Base-by-base conservation (phyloP, 2,797 vertebrate species). In the Silurus lanzhouensis region DNA sequence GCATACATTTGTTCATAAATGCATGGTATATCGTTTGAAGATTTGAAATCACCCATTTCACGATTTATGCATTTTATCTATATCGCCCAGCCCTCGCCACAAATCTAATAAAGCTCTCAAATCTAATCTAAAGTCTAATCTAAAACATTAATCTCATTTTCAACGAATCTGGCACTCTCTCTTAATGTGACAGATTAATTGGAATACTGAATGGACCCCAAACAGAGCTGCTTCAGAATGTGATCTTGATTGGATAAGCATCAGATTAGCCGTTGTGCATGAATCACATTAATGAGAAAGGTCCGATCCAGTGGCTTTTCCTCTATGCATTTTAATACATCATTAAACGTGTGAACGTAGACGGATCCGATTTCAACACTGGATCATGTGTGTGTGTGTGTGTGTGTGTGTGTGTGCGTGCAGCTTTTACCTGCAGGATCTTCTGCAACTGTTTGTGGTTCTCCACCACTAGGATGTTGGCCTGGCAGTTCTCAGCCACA, bases 371-470 rank as follows among this genome's bases (percentile, higher is more conserved):
- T n/a, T 64, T 25, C 19, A 61, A 20, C 2, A 9, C 13, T 13
- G 64, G 27, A 27, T 27, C 6, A 13, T 27, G 13, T 19, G 67
- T 46, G 68, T 46, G 9, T 25, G 72, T 38, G 31, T 38, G 38
- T 38, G 38, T 38, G 38, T 38, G 38, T 38, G 38, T 38, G 38
- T 38, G 7, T 31, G 48, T 52, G 20, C 8, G 8, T 0, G 55
- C n/a, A 17, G 52, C 6, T 9, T 64, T 96, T 92, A 99, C 98
- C 95, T 98, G 96, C 46, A 98, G 93, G 90, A 99, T 97, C 89
- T 99, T 99, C 94, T 96, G 94, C 76, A 99, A 92, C 92, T 99
- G 98, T 61, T 96, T 96, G 52, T 97, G 92, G 82, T 99, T 98
- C 90, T 99, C 97, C 92, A 99, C 96, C 85, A 99, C 94, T 0